phyloP scores from a whole-genome alignment of 1,140 invertebrate species.

The Drusus annulatus region DNA sequence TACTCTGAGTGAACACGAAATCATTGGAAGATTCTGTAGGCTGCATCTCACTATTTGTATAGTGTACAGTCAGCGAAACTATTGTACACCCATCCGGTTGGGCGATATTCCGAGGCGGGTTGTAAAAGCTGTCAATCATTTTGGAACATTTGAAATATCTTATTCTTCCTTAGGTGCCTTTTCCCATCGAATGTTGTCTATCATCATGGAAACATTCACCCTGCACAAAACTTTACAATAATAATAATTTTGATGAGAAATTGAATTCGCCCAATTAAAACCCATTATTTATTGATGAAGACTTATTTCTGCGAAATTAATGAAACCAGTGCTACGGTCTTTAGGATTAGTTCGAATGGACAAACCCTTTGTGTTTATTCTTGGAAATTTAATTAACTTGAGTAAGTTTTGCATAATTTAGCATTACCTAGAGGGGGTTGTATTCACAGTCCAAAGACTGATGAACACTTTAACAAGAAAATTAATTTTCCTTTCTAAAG shows the following conservation, averaged over 20 bases:
- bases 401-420: constrained; percentile 16
- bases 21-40: too few species aligned
- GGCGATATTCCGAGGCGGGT: too few species aligned
- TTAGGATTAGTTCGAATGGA: constrained; percentile 15
- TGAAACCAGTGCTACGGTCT: not conserved
- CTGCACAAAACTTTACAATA: too few species aligned
- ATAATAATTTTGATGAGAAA: not conserved
- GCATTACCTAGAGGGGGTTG: not conserved
- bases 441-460: not conserved
- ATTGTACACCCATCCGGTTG: too few species aligned
- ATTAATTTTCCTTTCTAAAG: not conserved
- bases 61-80: too few species aligned
- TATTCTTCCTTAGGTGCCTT: too few species aligned
- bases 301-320: not conserved
- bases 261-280: not conserved
- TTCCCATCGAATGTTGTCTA: too few species aligned
- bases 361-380: constrained; percentile 21
- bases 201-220: too few species aligned
- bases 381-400: constrained; percentile 7
- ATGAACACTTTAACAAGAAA: not conserved
- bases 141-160: too few species aligned
- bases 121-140: too few species aligned
- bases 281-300: not conserved
- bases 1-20: too few species aligned
- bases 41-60: too few species aligned